Evolutionary conservation across 2,113 vertebrate genomes (phyloP).

Genomic region (Limanda limanda): DNA sequence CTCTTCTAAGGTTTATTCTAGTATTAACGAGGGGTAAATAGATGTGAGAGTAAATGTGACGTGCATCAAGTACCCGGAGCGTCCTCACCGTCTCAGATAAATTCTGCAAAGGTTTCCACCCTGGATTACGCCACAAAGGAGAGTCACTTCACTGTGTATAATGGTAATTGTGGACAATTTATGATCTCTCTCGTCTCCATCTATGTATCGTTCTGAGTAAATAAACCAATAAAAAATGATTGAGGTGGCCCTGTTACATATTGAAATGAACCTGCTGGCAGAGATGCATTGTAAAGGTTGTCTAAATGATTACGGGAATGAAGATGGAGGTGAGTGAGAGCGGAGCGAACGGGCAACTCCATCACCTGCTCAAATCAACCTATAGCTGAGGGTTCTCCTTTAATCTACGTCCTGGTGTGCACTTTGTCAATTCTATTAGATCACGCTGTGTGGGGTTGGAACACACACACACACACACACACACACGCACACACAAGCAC

Average conservation of each 20-base stretch:
- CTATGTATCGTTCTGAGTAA: slow-evolving; percentile 75
- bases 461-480: slow-evolving; percentile 14
- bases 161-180: slow-evolving; percentile 75
- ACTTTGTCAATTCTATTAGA: slow-evolving; percentile 79
- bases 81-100: slow-evolving; percentile 46
- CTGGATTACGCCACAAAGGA: slow-evolving; percentile 60
- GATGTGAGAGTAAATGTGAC: slow-evolving; percentile 40
- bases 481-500: slow-evolving; percentile 1
- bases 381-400: slow-evolving; percentile 68
- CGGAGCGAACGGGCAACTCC: slow-evolving; percentile 52
- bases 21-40: slow-evolving; percentile 41
- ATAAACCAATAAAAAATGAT: slow-evolving; percentile 80
- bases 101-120: slow-evolving; percentile 57
- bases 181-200: slow-evolving; percentile 68
- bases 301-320: slow-evolving; percentile 76
- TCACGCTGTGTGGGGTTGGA: slow-evolving; percentile 54
- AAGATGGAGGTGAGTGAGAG: slow-evolving; percentile 68
- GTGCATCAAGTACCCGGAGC: slow-evolving; percentile 28
- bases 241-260: slow-evolving; percentile 68
- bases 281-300: slow-evolving; percentile 74
- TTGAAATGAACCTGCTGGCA: slow-evolving; percentile 68
- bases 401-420: slow-evolving; percentile 65
- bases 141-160: slow-evolving; percentile 60
- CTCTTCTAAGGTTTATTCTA: slow-evolving; percentile 25
- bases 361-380: slow-evolving; percentile 73